These are phyloP conservation scores for Lasioglossum zephyrum DNA, from an alignment of 2,888 invertebrate species.

Conservation along the genomic window DNA sequence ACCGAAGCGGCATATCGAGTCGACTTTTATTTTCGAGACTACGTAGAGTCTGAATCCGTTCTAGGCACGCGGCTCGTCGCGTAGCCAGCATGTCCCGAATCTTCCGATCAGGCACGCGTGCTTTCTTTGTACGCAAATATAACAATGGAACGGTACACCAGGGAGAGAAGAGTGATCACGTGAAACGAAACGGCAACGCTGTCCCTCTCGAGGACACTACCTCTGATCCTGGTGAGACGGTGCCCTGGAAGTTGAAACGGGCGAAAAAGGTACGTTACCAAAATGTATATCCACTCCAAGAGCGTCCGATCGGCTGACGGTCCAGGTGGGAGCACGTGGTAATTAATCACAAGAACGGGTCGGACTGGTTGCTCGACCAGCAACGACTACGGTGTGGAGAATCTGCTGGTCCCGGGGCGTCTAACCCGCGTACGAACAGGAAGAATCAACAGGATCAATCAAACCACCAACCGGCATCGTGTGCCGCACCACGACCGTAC, in stretches of 20 bases:
- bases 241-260: not conserved
- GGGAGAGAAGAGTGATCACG: not conserved
- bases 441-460: slow-evolving; percentile 41
- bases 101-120: slow-evolving; percentile 15
- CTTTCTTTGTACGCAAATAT: slow-evolving; percentile 49
- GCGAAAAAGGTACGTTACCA: slow-evolving; percentile 51
- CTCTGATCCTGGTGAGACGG: not conserved
- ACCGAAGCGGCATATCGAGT: not conserved
- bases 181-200: slow-evolving; percentile 35
- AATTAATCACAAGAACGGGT: slow-evolving; percentile 40
- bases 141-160: slow-evolving; percentile 37
- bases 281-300: slow-evolving; percentile 68
- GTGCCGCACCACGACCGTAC: slow-evolving; percentile 31
- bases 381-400: not conserved
- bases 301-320: not conserved
- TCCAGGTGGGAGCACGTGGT: slow-evolving; percentile 45
- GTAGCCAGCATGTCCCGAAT: slow-evolving; percentile 36
- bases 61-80: slow-evolving; percentile 28
- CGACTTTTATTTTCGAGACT: slow-evolving; percentile 21
- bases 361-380: slow-evolving; percentile 11
- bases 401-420: not conserved
- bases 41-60: not conserved
- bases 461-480: slow-evolving; percentile 57
- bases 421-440: slow-evolving; percentile 14
- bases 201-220: slow-evolving; percentile 30